Base-by-base conservation (phyloP, 2,888 invertebrate genomes). In the Incurvaria masculella region DNA sequence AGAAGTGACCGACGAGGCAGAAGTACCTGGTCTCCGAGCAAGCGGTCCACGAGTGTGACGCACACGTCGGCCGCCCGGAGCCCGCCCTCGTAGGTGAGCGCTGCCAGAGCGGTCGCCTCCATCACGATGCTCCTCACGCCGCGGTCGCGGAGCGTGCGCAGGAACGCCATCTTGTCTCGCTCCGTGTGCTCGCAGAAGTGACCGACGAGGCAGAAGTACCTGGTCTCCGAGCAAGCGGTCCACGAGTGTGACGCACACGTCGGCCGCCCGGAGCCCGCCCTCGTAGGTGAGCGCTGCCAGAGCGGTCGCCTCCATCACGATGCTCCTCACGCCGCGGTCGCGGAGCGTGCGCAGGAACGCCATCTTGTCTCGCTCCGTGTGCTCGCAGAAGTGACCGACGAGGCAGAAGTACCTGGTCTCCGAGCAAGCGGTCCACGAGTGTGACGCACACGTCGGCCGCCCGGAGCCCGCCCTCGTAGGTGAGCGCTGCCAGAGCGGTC, bases 51-150 rank as follows among this genome's bases (percentile, higher is more conserved):
- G 0, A 90, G 59, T 0, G 89, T 84, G 0, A 89, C 88, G 60
- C 91, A 91, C 0, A 89, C 78, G 38, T 87, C 85, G 0, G 84
- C 86, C 1, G 86, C 82, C 54, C 81, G 72, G 1, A 89, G 68
- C 0, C 85, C 85, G 1, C 86, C 84, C 52, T 82, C 80, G 43
- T 80, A 69, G 4, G 87, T 86, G 45, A 86, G 62, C 0, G 89
- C 86, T 0, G 88, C 81, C 58, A 91, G 88, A 38, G 87, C 86
- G 0, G 86, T 81, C 1, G 86, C 84, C 63, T 91, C 91, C 91
- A 89, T 89, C 65, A 91, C 91, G 45, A 91, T 88, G 60, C 91
- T 91, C 41, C 74, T 76, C 1, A 91, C 84, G 0, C 86, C 88
- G 38, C 72, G 58, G 0, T 65, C 58, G 8, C 72, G 60, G 2